Evolutionary conservation across 2,888 invertebrate species (phyloP).

Genomic region (Idaea biselata): DNA sequence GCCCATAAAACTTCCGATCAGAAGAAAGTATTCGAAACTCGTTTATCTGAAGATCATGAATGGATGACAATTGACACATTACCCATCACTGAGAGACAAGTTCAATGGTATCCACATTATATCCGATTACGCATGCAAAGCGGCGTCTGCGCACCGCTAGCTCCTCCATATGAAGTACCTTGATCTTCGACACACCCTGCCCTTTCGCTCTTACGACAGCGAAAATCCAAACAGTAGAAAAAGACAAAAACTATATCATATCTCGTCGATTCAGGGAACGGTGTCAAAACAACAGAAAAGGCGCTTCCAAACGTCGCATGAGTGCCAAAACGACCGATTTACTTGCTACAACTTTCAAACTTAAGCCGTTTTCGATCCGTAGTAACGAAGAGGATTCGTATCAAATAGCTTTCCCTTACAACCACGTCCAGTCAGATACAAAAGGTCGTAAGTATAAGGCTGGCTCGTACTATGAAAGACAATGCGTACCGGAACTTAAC

Average conservation of each 20-base stretch:
- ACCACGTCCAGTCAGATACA: constrained; percentile 47
- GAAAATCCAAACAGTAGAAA: constrained; percentile 30
- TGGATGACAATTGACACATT: not conserved
- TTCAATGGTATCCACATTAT: constrained; percentile 67
- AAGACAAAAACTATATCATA: constrained; percentile 61
- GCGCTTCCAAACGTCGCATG: constrained; percentile 41
- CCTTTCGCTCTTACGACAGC: constrained; percentile 45
- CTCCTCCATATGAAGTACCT: constrained; percentile 70
- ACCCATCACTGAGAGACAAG: constrained; percentile 50
- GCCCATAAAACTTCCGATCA: not conserved
- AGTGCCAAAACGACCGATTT: constrained; percentile 52
- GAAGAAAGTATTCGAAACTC: not conserved
- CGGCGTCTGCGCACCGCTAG: constrained; percentile 50
- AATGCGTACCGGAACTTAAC: constrained; percentile 73
- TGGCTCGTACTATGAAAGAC: constrained; percentile 62
- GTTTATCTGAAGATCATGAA: not conserved
- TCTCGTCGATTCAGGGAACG: constrained; percentile 67
- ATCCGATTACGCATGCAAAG: constrained; percentile 62
- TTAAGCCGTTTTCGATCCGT: constrained; percentile 57
- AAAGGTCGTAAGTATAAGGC: constrained; percentile 63
- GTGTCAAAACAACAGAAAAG: constrained; percentile 80
- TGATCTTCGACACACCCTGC: constrained; percentile 37
- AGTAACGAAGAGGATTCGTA: constrained; percentile 61
- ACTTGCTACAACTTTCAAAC: constrained; percentile 41
- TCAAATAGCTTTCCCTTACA: constrained; percentile 79